A percentile compares a stretch with the other conserved stretches of the same genome.
Evolutionary conservation across 2,888 invertebrate species (phyloP).

Genomic region (Listrodromus nycthemerus): DNA sequence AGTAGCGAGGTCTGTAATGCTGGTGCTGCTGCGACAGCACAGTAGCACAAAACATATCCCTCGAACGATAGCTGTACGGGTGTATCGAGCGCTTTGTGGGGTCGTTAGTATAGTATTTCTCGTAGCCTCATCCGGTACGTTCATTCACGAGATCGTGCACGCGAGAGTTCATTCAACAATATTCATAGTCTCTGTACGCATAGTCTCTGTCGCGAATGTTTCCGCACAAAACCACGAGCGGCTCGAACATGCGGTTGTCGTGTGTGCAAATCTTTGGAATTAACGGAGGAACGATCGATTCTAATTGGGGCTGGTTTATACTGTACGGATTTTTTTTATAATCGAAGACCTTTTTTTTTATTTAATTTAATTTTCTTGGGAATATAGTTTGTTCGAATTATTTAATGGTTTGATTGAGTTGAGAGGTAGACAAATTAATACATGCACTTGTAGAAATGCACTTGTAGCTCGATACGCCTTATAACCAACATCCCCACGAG

Average conservation of each 20-base stretch:
- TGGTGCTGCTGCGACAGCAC: conserved; percentile 23
- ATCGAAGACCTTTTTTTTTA: no score
- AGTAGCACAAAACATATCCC: conserved; percentile 47
- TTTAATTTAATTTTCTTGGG: no score
- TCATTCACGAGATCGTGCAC: conserved; percentile 54
- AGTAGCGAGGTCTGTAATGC: conserved; percentile 16
- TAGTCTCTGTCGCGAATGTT: neutral
- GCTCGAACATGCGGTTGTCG: neutral
- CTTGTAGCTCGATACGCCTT: neutral
- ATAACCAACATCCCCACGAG: conserved; percentile 19
- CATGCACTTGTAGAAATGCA: neutral
- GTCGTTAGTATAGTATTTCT: conserved; percentile 55
- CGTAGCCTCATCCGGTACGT: conserved; percentile 16
- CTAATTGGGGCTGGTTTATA: neutral
- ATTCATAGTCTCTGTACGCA: conserved; percentile 22
- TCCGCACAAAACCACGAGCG: neutral
- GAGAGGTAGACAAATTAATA: no score
- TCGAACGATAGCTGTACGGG: neutral
- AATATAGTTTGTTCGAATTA: no score
- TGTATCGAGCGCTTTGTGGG: conserved; percentile 14
- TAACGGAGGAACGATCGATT: neutral
- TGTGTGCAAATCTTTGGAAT: neutral
- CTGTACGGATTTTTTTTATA: neutral
- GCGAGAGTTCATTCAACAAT: conserved; percentile 47
- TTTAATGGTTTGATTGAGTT: no score